Evolutionary conservation across 2,888 invertebrate genomes (phyloP), one percentile per base, ranked within the genome.

Genomic region (Chymomyza procnemis): DNA sequence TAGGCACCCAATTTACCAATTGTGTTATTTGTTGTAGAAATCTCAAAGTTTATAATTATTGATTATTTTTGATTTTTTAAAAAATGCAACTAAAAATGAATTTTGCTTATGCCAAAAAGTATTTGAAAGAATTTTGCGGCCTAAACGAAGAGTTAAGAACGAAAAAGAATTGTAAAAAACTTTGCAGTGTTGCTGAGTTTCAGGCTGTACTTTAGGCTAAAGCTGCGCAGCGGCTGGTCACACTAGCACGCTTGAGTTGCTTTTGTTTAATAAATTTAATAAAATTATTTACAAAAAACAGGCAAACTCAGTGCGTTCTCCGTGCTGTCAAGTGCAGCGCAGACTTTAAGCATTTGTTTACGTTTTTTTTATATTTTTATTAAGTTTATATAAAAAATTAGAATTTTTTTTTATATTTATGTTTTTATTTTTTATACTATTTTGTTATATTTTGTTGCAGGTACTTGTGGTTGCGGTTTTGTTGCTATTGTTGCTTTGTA

Each of bases 381-480:
- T 66, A 57, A 66, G 54, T 68, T 62, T 52, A 66, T 72, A 26
- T 26, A 26, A 41, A 41, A 41, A 41, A 41, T 69, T 66, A 54
- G n/a, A n/a, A 61, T 72, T 61, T 50, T 69, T 61, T 73, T 67
- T 48, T 72, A 74, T 74, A 50, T 65, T 67, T 74, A 41, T 68
- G 59, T 78, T 71, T 72, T 71, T 73, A 64, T 69, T 71, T 64
- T 74, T 66, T 78, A 87, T 82, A 80, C 78, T 80, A 84, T 85
- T 80, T 79, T 84, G 70, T 84, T 79, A 74, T 79, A 76, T 74
- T 74, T 86, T 81, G 79, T 83, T 89, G 89, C 90, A 91, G 91
- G 91, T 91, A 91, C 91, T 89, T 90, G 87, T 88, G 91, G 90
- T 91, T 89, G 84, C 89, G 89, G 87, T 89, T 86, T 75, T 61